Conservation (phyloP, 2,797 vertebrate species). For the Rhinogobio ventralis region DNA sequence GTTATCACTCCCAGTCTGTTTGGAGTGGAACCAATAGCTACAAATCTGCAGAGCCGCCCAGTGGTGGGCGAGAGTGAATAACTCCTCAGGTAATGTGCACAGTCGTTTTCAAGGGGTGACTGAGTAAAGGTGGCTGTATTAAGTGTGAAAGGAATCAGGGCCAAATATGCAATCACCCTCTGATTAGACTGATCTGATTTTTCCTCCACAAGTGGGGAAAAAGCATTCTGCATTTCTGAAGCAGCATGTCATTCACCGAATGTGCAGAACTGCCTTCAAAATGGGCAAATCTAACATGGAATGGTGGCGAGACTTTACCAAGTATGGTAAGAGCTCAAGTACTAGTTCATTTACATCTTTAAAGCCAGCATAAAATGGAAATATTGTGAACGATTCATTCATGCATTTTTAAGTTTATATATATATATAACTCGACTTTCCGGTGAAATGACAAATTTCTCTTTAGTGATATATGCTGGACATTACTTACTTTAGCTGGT, state of each 20-base stretch:
- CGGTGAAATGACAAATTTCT: background rate
- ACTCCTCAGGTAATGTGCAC: conserved; percentile 47
- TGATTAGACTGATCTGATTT: conserved; percentile 55
- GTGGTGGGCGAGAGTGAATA: conserved; percentile 23
- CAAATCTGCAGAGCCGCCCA: conserved; percentile 31
- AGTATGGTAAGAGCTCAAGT: conserved; percentile 31
- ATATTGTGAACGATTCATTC: background rate
- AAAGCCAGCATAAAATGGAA: background rate
- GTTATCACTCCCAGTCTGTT: conserved; percentile 59
- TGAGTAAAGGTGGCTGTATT: conserved; percentile 58
- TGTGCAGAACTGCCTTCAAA: conserved; percentile 21
- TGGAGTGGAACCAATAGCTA: conserved; percentile 62
- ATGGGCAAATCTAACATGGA: conserved; percentile 18
- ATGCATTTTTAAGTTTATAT: background rate
- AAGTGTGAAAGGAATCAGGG: conserved; percentile 60
- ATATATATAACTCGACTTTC: background rate
- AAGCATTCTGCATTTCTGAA: conserved; percentile 41
- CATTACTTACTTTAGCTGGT: background rate
- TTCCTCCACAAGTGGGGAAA: conserved; percentile 15
- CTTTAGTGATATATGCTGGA: too few species aligned
- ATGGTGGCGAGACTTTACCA: conserved; percentile 22
- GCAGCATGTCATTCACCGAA: conserved; percentile 50
- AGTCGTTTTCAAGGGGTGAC: conserved; percentile 49
- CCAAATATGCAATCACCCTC: conserved; percentile 44
- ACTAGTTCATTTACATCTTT: background rate